These are phyloP conservation scores for Acrocephalus arundinaceus DNA, from an alignment of 2,113 vertebrate species.

Conservation along the genomic window DNA sequence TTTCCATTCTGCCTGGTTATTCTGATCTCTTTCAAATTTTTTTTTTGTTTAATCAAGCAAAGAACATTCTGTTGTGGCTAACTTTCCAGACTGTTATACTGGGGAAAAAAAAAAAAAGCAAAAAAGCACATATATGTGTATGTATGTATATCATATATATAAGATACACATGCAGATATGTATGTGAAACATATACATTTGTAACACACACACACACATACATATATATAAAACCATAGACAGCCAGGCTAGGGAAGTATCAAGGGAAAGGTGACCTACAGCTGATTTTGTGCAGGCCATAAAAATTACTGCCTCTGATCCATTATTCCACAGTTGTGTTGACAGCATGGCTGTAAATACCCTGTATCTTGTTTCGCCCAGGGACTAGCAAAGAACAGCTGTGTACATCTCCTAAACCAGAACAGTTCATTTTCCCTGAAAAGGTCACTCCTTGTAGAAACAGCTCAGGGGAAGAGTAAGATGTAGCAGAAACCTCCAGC, in stretches of 20 bases:
- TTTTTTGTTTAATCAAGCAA: background rate
- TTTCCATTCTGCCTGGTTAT: conserved; percentile 8
- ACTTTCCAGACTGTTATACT: background rate
- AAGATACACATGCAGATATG: background rate
- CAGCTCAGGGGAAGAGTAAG: background rate
- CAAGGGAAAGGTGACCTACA: background rate
- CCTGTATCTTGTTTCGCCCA: background rate
- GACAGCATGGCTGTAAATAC: background rate
- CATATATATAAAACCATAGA: background rate
- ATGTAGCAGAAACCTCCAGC: background rate
- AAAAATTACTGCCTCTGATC: background rate
- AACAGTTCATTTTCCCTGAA: background rate
- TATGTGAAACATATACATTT: background rate
- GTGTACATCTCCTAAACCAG: background rate
- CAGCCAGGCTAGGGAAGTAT: background rate
- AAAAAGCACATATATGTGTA: too few species aligned
- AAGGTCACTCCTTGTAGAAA: background rate
- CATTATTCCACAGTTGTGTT: background rate
- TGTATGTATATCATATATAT: background rate
- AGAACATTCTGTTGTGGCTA: background rate
- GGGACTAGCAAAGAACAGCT: background rate
- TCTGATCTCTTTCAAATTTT: background rate
- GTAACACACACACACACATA: background rate
- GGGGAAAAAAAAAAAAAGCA: background rate
- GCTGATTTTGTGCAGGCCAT: background rate